These are phyloP conservation scores for Sinohyriopsis cumingii DNA, from an alignment of 2,888 invertebrate species.

Conservation along the genomic window DNA sequence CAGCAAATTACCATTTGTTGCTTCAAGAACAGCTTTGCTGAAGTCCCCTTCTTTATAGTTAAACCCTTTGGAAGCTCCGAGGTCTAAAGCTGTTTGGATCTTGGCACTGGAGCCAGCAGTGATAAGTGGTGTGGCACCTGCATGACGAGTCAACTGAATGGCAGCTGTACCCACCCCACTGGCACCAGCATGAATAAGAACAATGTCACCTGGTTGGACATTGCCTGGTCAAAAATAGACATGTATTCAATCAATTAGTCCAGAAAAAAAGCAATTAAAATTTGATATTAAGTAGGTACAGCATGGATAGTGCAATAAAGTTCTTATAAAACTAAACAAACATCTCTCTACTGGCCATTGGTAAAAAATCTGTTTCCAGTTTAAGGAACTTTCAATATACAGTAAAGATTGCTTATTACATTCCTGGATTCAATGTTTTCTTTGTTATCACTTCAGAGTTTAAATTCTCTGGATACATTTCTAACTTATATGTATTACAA, in stretches of 20 bases:
- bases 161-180: constrained; percentile 73
- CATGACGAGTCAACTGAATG: constrained; percentile 64
- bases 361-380: no score
- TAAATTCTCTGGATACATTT: no score
- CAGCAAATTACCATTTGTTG: constrained; percentile 58
- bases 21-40: constrained; percentile 57
- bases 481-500: no score
- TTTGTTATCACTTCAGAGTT: no score
- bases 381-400: no score
- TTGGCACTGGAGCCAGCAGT: constrained; percentile 70
- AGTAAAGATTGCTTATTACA: no score
- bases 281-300: neutral
- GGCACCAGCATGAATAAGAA: constrained; percentile 72
- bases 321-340: no score
- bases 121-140: constrained; percentile 59
- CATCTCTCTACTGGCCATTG: no score
- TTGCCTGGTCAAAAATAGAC: constrained; percentile 39
- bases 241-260: no score
- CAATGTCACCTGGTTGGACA: constrained; percentile 59
- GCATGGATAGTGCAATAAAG: no score
- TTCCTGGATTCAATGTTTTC: no score
- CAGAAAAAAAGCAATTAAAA: no score
- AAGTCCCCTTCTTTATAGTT: constrained; percentile 70
- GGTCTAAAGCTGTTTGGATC: constrained; percentile 53
- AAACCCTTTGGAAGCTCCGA: constrained; percentile 68